Conservation (phyloP, 2,888 invertebrate species). For the Caenorhabditis afra region DNA sequence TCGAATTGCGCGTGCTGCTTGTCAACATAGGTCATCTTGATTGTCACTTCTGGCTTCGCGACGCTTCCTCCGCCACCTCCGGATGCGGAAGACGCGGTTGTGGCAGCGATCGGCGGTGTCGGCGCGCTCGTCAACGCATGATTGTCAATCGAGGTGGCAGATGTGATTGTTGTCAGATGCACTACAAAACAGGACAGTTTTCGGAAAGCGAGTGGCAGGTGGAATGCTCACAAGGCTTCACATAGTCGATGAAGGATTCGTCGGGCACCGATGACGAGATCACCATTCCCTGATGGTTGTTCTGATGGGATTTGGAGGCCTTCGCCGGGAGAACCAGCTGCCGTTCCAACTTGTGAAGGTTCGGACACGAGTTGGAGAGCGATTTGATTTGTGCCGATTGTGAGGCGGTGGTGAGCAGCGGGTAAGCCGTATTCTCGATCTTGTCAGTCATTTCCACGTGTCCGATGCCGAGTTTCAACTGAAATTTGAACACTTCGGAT, state of each 20-base stretch:
- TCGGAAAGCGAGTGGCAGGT: background rate
- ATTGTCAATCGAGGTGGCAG: conserved; percentile 53
- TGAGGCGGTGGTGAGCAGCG: conserved; percentile 60
- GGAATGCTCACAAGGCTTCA: conserved; percentile 31
- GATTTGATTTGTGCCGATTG: conserved; percentile 42
- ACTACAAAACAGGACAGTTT: conserved; percentile 17
- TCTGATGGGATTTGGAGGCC: conserved; percentile 17
- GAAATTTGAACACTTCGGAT: too few relatives aligned
- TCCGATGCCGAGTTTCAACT: conserved; percentile 68
- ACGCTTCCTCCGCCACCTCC: background rate
- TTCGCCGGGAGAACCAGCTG: background rate
- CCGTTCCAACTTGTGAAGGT: conserved; percentile 43
- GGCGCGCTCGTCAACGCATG: conserved; percentile 34
- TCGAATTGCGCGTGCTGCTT: conserved; percentile 63
- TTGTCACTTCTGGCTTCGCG: conserved; percentile 48
- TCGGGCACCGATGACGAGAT: conserved; percentile 60
- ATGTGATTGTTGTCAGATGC: conserved; percentile 51
- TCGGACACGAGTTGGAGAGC: conserved; percentile 61
- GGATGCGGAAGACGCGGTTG: conserved; percentile 5
- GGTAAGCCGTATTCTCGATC: conserved; percentile 62
- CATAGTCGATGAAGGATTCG: conserved; percentile 30
- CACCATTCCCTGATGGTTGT: conserved; percentile 2
- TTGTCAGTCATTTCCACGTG: conserved; percentile 68
- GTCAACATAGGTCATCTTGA: conserved; percentile 59
- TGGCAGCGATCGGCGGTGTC: conserved; percentile 12